Percentiles rank a stretch among this genome's conserved stretches.
These are phyloP conservation scores for Dendrocincla fuliginosa DNA, from an alignment of 2,797 vertebrate genomes.

Conservation along the genomic window DNA sequence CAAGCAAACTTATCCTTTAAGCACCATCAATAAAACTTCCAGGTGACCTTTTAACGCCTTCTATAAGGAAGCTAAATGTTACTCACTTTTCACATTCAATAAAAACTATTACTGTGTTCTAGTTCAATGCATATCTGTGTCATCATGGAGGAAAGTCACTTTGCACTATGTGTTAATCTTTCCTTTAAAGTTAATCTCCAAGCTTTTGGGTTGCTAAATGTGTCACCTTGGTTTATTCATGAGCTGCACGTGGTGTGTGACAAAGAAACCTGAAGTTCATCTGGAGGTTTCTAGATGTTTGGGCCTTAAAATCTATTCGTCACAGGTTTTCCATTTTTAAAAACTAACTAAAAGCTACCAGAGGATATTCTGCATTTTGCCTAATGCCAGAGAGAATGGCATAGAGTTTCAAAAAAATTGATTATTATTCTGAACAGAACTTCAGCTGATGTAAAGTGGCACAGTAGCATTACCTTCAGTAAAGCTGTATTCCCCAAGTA, in stretches of 20 bases:
- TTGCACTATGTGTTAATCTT: background rate
- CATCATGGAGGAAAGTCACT: conserved; percentile 17
- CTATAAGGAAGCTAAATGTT: conserved; percentile 23
- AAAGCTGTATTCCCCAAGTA: background rate
- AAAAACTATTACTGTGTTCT: conserved; percentile 56
- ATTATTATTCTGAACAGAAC: background rate
- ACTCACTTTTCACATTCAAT: conserved; percentile 56
- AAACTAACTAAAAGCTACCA: background rate
- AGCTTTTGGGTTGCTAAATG: background rate
- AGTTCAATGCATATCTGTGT: conserved; percentile 28
- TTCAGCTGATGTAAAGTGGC: background rate
- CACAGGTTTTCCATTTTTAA: background rate
- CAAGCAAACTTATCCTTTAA: conserved; percentile 12
- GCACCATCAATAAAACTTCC: background rate
- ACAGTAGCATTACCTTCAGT: background rate
- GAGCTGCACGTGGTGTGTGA: background rate
- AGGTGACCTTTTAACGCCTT: conserved; percentile 36
- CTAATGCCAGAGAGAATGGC: background rate
- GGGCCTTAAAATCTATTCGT: background rate
- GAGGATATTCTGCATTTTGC: background rate
- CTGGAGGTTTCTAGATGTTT: background rate
- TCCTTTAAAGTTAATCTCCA: background rate
- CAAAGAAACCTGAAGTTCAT: background rate
- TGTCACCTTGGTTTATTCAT: background rate
- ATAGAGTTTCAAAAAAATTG: fast-evolving